These are phyloP conservation scores for Crocuta crocuta DNA, from an alignment of 2,113 vertebrate genomes.

Conservation along the genomic window DNA sequence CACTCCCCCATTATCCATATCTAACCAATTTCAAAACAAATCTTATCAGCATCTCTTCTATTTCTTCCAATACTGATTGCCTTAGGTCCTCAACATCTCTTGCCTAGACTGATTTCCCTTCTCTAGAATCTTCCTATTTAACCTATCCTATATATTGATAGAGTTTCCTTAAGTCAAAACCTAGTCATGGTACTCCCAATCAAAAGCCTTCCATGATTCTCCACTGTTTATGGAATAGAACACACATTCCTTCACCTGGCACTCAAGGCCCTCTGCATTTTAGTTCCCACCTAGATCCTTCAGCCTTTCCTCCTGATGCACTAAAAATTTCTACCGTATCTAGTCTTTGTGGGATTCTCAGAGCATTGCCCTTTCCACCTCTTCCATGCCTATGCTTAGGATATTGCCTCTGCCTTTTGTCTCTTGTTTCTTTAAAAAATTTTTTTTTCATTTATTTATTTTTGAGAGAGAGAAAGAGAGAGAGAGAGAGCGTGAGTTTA, in stretches of 20 bases:
- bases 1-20: background rate
- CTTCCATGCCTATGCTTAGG: background rate
- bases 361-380: background rate
- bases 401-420: background rate
- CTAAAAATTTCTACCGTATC: background rate
- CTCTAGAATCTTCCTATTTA: background rate
- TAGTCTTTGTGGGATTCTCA: slow-evolving; percentile 22
- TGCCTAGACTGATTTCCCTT: background rate
- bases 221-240: background rate
- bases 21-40: slow-evolving; percentile 13
- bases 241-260: background rate
- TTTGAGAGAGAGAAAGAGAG: too few relatives aligned
- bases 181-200: background rate
- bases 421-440: background rate
- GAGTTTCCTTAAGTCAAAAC: slow-evolving; percentile 27
- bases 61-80: background rate
- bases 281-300: background rate
- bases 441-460: too few relatives aligned
- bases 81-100: background rate
- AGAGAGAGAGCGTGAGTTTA: too few relatives aligned
- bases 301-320: slow-evolving; percentile 10
- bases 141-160: background rate
- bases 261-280: background rate
- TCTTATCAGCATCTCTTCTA: background rate
- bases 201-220: slow-evolving; percentile 24